Evolutionary conservation across 2,888 invertebrate species (phyloP).

Genomic region (Agrilus biguttatus): DNA sequence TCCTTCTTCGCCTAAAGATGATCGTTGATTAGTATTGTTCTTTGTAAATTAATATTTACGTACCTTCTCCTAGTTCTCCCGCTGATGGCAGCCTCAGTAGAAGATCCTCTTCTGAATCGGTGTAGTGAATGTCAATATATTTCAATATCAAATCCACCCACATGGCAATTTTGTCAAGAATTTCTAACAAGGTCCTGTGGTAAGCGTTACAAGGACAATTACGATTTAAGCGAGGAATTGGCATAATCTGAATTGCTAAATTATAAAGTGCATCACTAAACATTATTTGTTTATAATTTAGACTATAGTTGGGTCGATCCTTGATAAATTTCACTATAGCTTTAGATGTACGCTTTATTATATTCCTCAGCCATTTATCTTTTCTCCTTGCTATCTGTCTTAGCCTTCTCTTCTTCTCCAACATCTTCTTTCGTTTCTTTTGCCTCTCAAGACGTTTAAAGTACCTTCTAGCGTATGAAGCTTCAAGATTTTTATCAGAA

Average conservation of each 20-base stretch:
- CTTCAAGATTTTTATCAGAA: conserved; percentile 20
- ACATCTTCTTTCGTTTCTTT: conserved; percentile 11
- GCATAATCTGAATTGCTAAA: conserved; percentile 6
- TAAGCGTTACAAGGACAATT: conserved; percentile 7
- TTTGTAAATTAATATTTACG: conserved; percentile 1
- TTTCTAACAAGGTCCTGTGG: conserved; percentile 13
- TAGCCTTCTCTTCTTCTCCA: conserved; percentile 7
- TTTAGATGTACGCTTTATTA: conserved; percentile 5
- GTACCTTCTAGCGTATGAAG: conserved; percentile 20
- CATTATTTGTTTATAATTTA: conserved; percentile 22
- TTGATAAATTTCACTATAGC: conserved; percentile 17
- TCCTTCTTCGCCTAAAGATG: neutral
- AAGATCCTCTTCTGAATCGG: conserved; percentile 19
- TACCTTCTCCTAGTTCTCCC: conserved; percentile 7
- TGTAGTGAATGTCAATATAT: conserved; percentile 20
- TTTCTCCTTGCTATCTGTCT: conserved; percentile 11
- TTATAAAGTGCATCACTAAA: conserved; percentile 14
- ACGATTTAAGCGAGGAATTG: conserved; percentile 16
- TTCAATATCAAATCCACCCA: conserved; percentile 22
- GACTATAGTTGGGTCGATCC: conserved; percentile 16
- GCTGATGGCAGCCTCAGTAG: conserved; percentile 8
- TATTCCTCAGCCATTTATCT: conserved; percentile 10
- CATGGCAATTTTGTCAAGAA: conserved; percentile 20
- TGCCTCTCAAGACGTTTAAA: conserved; percentile 18
- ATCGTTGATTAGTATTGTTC: conserved; percentile 2